Evolutionary conservation across 2,113 vertebrate species (phyloP), one percentile per base, ranked within the genome.

Genomic region (Butorides virescens): DNA sequence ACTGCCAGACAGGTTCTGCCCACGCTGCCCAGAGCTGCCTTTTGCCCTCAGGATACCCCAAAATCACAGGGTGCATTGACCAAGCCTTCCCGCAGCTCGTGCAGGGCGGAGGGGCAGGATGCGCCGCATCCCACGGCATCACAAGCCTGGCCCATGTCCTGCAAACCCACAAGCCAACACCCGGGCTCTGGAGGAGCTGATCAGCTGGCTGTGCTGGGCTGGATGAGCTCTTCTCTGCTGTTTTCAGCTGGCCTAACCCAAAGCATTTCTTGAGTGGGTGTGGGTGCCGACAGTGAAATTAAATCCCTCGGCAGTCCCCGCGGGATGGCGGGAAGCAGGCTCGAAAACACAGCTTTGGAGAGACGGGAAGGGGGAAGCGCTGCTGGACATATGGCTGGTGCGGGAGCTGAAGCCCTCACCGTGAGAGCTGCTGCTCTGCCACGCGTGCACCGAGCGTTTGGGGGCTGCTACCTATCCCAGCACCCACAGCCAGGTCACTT

Each of bases 181-280:
- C 44, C 67, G 21, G 58, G 83, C 10, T 8, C 70, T 8, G 71
- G 66, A 79, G 32, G 79, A 82, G 55, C 61, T n/a, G 68, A 80
- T 93, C 77, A 26, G 72, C 91, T 92, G 63, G 37, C 66, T 2
- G 5, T 3, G 21, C 20, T 9, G 67, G 15, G 39, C 44, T 36
- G 50, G 29, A 80, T 17, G 52, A 95, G 76, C 52, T 93, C 71
- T 82, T 52, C 27, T 44, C 67, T 91, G 81, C 88, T 70, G 56
- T 71, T 92, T 95, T 91, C 94, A 87, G 76, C 86, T 92, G 61
- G 86, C 95, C 68, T 92, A 66, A 62, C 42, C 32, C 93, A 52
- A 91, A 92, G 63, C 84, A 95, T 96, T 92, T 70, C 86, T 92
- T 84, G 94, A 95, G 89, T 92, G 96, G 94, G 96, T 95, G 94